phyloP scores from a whole-genome alignment of 2,113 vertebrate genomes.

The Ochotona curzoniae region DNA sequence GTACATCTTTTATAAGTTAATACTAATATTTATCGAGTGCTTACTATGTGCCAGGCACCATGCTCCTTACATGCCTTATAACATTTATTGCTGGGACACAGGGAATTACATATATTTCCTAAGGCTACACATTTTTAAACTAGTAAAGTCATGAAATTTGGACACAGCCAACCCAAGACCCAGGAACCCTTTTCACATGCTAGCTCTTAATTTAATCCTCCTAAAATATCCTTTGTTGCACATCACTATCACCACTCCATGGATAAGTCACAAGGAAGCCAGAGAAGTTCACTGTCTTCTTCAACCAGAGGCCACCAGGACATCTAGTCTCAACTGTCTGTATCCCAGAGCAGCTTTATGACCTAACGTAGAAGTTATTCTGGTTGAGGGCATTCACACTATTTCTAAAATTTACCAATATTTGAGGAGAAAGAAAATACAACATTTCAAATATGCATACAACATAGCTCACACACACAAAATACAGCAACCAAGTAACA shows the following conservation, averaged over 20 bases:
- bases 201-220: neutral
- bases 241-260: neutral
- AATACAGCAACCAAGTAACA: neutral
- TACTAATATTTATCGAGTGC: neutral
- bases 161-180: neutral
- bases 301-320: neutral
- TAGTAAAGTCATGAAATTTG: slow-evolving; percentile 3
- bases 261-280: neutral
- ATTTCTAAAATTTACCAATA: neutral
- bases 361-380: neutral
- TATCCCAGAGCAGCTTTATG: neutral
- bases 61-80: neutral
- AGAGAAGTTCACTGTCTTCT: neutral
- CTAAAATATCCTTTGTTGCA: neutral
- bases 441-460: neutral
- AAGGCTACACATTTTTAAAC: slow-evolving; percentile 1
- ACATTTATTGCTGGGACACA: neutral
- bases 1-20: slow-evolving; percentile 38
- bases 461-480: neutral
- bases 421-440: neutral
- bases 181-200: neutral
- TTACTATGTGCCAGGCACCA: neutral
- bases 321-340: neutral
- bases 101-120: neutral
- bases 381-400: neutral